These are phyloP conservation scores for Molorchus minor DNA, from an alignment of 2,888 invertebrate genomes.

Conservation along the genomic window DNA sequence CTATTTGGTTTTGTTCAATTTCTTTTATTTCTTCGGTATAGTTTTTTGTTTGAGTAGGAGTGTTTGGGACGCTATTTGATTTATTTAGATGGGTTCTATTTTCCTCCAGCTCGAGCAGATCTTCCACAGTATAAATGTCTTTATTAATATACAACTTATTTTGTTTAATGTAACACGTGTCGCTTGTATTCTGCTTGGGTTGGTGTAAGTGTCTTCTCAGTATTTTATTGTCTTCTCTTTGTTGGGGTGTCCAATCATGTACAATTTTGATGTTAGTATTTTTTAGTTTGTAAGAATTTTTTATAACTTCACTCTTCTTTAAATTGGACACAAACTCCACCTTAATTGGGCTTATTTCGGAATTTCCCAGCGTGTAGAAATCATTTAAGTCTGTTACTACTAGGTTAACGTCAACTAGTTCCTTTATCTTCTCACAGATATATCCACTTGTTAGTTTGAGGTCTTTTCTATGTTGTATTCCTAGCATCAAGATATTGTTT, in stretches of 20 bases:
- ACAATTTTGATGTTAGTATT: not conserved
- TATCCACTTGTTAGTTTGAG: not conserved
- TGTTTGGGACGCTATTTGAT: too few species aligned
- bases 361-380: not conserved
- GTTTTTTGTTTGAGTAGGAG: too few species aligned
- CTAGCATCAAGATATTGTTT: constrained; percentile 4
- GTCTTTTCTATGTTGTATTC: not conserved
- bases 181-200: not conserved
- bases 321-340: not conserved
- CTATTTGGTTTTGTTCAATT: too few species aligned
- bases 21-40: too few species aligned
- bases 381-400: not conserved
- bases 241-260: constrained; percentile 12
- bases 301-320: constrained; percentile 1
- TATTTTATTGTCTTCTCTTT: constrained; percentile 10
- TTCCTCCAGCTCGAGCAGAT: too few species aligned
- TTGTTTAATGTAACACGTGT: too few species aligned
- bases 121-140: too few species aligned
- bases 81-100: too few species aligned
- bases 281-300: constrained; percentile 3
- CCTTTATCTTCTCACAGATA: not conserved
- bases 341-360: not conserved
- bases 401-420: not conserved
- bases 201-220: not conserved
- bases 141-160: too few species aligned